phyloP scores from a whole-genome alignment of 2,113 vertebrate species.

The Hippoglossus stenolepis region DNA sequence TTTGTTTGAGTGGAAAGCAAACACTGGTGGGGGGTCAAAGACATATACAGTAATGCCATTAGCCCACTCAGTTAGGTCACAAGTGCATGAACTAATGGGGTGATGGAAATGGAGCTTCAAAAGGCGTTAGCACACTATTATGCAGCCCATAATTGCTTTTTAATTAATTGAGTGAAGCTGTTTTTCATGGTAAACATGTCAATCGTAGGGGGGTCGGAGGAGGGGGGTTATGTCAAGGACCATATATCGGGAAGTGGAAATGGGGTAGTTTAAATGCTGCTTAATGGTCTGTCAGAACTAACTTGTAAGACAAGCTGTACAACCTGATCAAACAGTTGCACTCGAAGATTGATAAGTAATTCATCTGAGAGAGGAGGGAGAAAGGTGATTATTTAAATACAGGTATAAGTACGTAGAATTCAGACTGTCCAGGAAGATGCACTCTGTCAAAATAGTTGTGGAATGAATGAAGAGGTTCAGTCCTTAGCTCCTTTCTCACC shows the following conservation, averaged over 20 bases:
- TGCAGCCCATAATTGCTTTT: conserved; percentile 44
- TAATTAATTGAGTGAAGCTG: conserved; percentile 47
- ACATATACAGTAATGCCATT: conserved; percentile 59
- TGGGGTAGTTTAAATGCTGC: not conserved
- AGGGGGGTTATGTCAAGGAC: not conserved
- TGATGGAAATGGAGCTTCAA: conserved; percentile 33
- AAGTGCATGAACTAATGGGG: conserved; percentile 36
- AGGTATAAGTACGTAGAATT: too few species aligned
- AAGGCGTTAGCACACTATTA: conserved; percentile 30
- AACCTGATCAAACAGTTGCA: too few species aligned
- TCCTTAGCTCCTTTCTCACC: too few species aligned
- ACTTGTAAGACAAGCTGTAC: too few species aligned
- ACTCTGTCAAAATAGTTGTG: too few species aligned
- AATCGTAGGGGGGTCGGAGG: not conserved
- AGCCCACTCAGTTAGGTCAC: conserved; percentile 48
- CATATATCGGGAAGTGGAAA: too few species aligned
- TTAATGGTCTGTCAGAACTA: too few species aligned
- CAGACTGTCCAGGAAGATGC: too few species aligned
- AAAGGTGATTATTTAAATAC: too few species aligned
- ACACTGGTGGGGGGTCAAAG: conserved; percentile 51
- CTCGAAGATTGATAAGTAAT: too few species aligned
- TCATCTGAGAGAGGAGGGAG: too few species aligned
- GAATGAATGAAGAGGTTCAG: too few species aligned
- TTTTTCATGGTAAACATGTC: conserved; percentile 23
- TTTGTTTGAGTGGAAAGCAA: conserved; percentile 60